Base-by-base conservation (phyloP, 2,888 invertebrate genomes). In the Drosophila niveifrons region DNA sequence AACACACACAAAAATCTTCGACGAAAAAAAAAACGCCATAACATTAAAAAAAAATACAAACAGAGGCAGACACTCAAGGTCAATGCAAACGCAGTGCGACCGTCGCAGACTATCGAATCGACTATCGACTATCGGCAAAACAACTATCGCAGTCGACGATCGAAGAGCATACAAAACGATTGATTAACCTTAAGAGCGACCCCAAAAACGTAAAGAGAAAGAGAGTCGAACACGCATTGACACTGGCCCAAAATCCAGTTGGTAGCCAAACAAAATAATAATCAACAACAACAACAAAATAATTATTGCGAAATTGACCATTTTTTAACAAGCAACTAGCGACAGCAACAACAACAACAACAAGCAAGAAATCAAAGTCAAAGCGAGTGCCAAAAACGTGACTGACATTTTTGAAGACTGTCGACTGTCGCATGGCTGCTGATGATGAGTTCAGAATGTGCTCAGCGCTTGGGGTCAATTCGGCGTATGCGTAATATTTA, bases 201-300 rank as follows among this genome's bases (percentile, higher is more conserved):
- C 62, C 23, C 23, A 23, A 23, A 17, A 23, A 6, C 23, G 23
- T 23, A 1, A 46, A 57, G 66, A 43, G 63, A 41, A 81, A 79
- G 81, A 84, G 77, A 66, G 76, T 23, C 63, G 46, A 61, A 62
- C 62, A 72, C 66, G 46, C 51, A 71, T 75, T 84, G 89, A 89
- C 89, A 82, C 71, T 89, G 86, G 86, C 86, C 88, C 80, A 75
- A 82, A 85, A 89, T 70, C 71, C 66, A 84, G 72, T 87, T 63
- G 68, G 70, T 63, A 66, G 69, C 66, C 76, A 76, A 76, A 64
- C 56, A 41, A 63, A 77, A 67, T 72, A 66, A 74, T 62, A 52
- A 78, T 57, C 47, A 58, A 23, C 66, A 70, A 36, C 56, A 52
- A 50, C 18, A 69, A 57, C 65, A 69, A 85, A 75, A 84, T 78